Conservation (phyloP, 2,888 invertebrate species). For the Heliconius aoede region DNA sequence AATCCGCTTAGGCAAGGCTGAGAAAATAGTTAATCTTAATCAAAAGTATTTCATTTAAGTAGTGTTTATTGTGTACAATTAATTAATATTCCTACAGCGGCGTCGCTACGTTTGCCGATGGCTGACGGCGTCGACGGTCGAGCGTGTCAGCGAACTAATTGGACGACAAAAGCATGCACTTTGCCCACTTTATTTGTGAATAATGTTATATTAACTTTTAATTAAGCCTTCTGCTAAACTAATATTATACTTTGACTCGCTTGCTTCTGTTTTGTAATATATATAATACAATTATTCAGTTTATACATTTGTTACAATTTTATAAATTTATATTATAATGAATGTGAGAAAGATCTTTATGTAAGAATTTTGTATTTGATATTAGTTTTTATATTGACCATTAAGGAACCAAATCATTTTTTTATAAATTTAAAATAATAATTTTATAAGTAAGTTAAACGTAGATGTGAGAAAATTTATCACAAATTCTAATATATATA, state of each 20-base stretch:
- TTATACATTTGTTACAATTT: too few relatives aligned
- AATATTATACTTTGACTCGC: neutral
- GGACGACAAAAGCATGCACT: slow-evolving; percentile 40
- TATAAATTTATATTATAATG: too few relatives aligned
- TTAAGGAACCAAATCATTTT: too few relatives aligned
- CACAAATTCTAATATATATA: neutral
- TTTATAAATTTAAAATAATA: too few relatives aligned
- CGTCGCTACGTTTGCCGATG: slow-evolving; percentile 39
- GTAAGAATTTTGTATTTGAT: too few relatives aligned
- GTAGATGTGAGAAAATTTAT: neutral
- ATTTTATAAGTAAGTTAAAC: too few relatives aligned
- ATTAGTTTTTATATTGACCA: too few relatives aligned
- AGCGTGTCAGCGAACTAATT: slow-evolving; percentile 47
- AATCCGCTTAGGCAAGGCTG: slow-evolving; percentile 30
- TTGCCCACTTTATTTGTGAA: neutral
- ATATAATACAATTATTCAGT: neutral
- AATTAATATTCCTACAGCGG: slow-evolving; percentile 44
- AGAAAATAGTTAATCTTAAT: slow-evolving; percentile 41
- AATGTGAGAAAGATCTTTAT: too few relatives aligned
- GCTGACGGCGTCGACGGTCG: slow-evolving; percentile 13
- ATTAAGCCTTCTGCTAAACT: neutral
- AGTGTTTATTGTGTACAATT: slow-evolving; percentile 39
- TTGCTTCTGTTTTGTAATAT: neutral
- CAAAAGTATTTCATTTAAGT: slow-evolving; percentile 36
- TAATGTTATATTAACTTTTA: slow-evolving; percentile 19